Base-by-base conservation (phyloP, 1,140 invertebrate genomes). In the Drosophila busckii region DNA sequence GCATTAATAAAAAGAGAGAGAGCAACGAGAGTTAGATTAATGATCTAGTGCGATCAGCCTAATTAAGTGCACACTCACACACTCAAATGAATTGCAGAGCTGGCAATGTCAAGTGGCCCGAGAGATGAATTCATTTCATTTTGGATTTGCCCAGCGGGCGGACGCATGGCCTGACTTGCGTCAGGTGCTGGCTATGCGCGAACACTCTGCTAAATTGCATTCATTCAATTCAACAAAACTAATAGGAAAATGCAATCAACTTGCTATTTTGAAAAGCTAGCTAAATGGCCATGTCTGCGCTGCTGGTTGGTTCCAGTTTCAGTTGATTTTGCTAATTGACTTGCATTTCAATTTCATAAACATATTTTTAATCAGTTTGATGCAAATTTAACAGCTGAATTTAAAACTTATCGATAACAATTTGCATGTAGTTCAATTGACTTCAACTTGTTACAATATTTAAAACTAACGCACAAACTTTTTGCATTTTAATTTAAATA, bases 161-260 rank as follows among this genome's bases (percentile, higher is more conserved):
- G n/a, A 7, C 7, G n/a, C 10, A 1, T 3, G 15, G 4, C 13
- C 13, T 28, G 42, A 16, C 46, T 28, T 42, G 35, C 29, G 37
- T 42, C 45, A 58, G 45, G 37, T 52, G 35, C 10, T 35, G 22
- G 46, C 3, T 2, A 13, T 25, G 16, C 15, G 37, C 40, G 35
- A 15, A 71, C 62, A 65, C 60, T 61, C 53, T 59, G 31, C 13
- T n/a, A 62, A 67, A 78, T 58, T 70, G 66, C 61, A 62, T 62
- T 50, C 20, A 29, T 26, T 16, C 5, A 22, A n/a, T 54, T n/a
- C n/a, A 59, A 66, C 20, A 49, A 58, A 53, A 35, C 49, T 25
- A 62, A 44, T 22, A 55, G 44, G 10, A 29, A 25, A 44, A 55
- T 49, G 40, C 29, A 22, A 26, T 50, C 29, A 29, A 13, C 20